Evolutionary conservation across 1,140 invertebrate genomes (phyloP).

Genomic region (Drosophila orena): DNA sequence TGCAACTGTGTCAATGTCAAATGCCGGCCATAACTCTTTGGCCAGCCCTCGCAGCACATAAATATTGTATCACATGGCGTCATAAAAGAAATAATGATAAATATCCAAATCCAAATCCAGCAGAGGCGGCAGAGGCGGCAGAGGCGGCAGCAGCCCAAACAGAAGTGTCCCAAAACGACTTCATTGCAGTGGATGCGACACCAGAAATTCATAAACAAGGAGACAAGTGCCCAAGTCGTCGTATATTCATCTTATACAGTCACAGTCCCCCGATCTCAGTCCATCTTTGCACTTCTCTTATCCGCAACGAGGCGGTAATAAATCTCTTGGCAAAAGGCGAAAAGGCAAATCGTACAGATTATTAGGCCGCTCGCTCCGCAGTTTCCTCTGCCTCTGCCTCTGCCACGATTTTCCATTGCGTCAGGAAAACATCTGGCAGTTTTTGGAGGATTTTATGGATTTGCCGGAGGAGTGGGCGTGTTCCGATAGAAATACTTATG

Average conservation of each 20-base stretch:
- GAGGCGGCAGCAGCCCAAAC: slow-evolving; percentile 23
- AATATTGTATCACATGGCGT: slow-evolving; percentile 81
- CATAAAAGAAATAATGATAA: slow-evolving; percentile 82
- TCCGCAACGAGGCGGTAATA: slow-evolving; percentile 80
- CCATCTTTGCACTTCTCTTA: slow-evolving; percentile 70
- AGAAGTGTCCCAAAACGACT: slow-evolving; percentile 66
- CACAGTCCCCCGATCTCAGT: background rate
- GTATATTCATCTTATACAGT: slow-evolving; percentile 39
- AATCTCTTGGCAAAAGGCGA: slow-evolving; percentile 72
- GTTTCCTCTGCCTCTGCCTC: background rate
- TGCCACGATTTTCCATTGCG: slow-evolving; percentile 39
- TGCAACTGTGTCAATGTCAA: slow-evolving; percentile 78
- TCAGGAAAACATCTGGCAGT: slow-evolving; percentile 63
- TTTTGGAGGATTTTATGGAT: slow-evolving; percentile 46
- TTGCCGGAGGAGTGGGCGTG: slow-evolving; percentile 3
- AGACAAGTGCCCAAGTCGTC: slow-evolving; percentile 48
- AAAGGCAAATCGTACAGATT: slow-evolving; percentile 77
- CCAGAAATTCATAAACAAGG: slow-evolving; percentile 60
- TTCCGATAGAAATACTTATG: slow-evolving; percentile 45
- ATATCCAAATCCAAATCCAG: slow-evolving; percentile 82
- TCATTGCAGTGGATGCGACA: slow-evolving; percentile 63
- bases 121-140: no score
- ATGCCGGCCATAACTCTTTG: slow-evolving; percentile 62
- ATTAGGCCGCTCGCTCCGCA: slow-evolving; percentile 56
- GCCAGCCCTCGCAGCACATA: slow-evolving; percentile 49